Evolutionary conservation across 2,113 vertebrate species (phyloP), one percentile per base, ranked within the genome.

Genomic region (Axis porcinus): DNA sequence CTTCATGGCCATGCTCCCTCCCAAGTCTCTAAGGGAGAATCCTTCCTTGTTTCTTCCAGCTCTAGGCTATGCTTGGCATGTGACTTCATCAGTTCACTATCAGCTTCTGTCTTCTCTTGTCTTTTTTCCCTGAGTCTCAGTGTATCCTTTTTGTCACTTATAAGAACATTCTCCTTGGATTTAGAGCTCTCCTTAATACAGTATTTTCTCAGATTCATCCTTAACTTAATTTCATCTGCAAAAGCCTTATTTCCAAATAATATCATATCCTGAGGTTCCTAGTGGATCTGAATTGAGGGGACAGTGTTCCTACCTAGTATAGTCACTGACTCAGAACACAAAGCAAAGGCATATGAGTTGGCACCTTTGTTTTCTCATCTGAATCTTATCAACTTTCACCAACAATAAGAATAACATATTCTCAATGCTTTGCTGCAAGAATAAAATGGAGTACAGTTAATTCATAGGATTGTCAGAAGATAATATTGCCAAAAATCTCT

Each of bases 401-500:
- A 55, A 27, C 81, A 55, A 5, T 6, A 67, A 43, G 82, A 67
- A 70, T 14, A 11, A 13, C 17, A 45, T 81, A 43, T 78, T 82
- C 58, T 95, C 36, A 4, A 4, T 90, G 27, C 4, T 89, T 58
- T 94, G 11, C 16, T 96, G 14, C 78, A 79, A 92, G 60, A 94
- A 93, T 60, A 88, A 86, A 91, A 92, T 47, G 52, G 58, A 83
- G 2, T 79, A 43, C 64, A 86, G 60, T 91, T 85, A 70, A 90
- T 64, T 84, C 54, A 85, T 14, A 91, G 36, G 21, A 9, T 67
- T 93, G 23, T 62, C 2, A 45, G 55, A 86, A 93, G 55, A 89
- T 94, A 19, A 90, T 54, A 78, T 97, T 62, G 60, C 40, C 60
- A 50, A 45, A 90, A 81, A 85, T 93, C 43, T 84, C 36, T 91